A percentile compares a stretch with the other conserved stretches of the same genome.
These are phyloP conservation scores for Platygyra sinensis DNA, from an alignment of 64 coral and sea anemone genomes.

Conservation along the genomic window DNA sequence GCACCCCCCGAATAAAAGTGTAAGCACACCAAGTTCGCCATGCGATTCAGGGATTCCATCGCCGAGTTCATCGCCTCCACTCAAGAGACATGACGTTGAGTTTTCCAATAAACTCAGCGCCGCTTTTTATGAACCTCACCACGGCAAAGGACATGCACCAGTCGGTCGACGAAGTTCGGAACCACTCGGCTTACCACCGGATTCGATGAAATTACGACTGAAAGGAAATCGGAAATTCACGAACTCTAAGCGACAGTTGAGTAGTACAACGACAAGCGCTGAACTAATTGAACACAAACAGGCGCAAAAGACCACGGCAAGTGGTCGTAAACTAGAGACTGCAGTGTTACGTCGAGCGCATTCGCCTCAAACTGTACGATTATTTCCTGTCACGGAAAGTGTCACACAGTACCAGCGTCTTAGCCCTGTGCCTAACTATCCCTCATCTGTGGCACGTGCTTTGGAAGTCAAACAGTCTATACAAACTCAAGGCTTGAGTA, in stretches of 20 bases:
- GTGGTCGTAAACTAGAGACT: conserved; percentile 82
- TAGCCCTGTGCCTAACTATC: conserved; percentile 50
- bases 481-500: conserved; percentile 52
- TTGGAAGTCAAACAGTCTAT: conserved; percentile 54
- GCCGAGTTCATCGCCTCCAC: conserved; percentile 67
- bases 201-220: conserved; percentile 78
- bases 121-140: conserved; percentile 87
- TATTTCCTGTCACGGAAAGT: conserved; percentile 74
- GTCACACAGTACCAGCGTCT: conserved; percentile 76
- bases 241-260: conserved; percentile 71
- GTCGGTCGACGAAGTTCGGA: conserved; percentile 75
- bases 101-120: conserved; percentile 75
- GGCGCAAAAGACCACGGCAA: conserved; percentile 74
- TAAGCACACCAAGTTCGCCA: conserved; percentile 81
- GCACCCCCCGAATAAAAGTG: conserved; percentile 61
- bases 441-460: conserved; percentile 43
- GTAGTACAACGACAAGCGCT: conserved; percentile 95
- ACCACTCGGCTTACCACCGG: conserved; percentile 64
- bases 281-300: conserved; percentile 96
- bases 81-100: conserved; percentile 73
- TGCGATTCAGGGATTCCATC: conserved; percentile 70
- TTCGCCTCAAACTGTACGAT: conserved; percentile 89
- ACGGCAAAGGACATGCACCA: conserved; percentile 34
- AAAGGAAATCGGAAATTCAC: conserved; percentile 72
- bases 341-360: conserved; percentile 84